phyloP scores from a whole-genome alignment of 2,888 invertebrate species.

The Protodeltote pygarga region DNA sequence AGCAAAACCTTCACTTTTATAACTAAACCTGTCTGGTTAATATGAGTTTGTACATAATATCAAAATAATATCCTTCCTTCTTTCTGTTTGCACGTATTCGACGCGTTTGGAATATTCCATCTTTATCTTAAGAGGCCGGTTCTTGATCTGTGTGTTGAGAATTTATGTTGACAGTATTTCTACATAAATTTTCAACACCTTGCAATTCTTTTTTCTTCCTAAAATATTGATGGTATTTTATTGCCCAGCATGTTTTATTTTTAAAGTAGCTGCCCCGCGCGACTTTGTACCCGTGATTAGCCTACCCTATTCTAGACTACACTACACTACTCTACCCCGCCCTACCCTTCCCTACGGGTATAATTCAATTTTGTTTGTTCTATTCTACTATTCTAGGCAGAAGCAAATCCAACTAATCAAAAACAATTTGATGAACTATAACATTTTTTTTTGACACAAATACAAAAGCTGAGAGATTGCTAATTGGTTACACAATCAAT shows the following conservation, averaged over 20 bases:
- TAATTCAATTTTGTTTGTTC: too few species aligned
- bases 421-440: too few species aligned
- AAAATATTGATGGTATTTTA: slow-evolving; percentile 31
- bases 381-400: too few species aligned
- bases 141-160: slow-evolving; percentile 33
- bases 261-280: slow-evolving; percentile 5
- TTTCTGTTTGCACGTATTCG: slow-evolving; percentile 8
- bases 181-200: too few species aligned
- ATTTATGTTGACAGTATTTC: slow-evolving; percentile 19
- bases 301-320: too few species aligned
- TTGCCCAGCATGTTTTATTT: slow-evolving; percentile 15
- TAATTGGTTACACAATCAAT: too few species aligned
- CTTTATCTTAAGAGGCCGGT: slow-evolving; percentile 14
- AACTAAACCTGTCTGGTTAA: neutral
- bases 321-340: too few species aligned
- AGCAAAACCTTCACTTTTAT: neutral
- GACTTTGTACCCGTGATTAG: slow-evolving; percentile 14
- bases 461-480: too few species aligned
- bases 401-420: too few species aligned
- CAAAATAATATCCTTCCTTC: slow-evolving; percentile 10
- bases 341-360: too few species aligned
- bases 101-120: slow-evolving; percentile 38
- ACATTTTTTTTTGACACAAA: too few species aligned
- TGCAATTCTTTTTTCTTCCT: slow-evolving; percentile 3
- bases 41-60: neutral